Evolutionary conservation across 2,113 vertebrate species (phyloP), one percentile per base, ranked within the genome.

Genomic region (Heteronetta atricapilla): DNA sequence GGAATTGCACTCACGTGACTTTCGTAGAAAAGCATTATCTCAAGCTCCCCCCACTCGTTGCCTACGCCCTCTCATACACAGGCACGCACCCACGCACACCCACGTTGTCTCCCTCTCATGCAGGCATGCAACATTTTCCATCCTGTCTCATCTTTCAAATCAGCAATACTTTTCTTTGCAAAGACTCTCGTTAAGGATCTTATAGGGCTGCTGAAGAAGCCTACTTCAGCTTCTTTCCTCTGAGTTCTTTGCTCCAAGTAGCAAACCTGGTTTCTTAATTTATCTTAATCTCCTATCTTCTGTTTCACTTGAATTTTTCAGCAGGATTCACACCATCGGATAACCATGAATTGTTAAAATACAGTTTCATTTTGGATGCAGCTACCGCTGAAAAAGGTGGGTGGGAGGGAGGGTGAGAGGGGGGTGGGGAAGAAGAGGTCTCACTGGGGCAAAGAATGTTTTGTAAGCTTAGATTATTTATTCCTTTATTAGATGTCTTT

Each of bases 201-300:
- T 67, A 66, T 79, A 89, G 90, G 89, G 96, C 91, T 96, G 93
- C 90, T 53, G 70, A 80, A 97, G 95, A 97, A 97, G 93, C 94
- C 93, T 82, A 87, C 82, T 90, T 93, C 96, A 78, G 92, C 83
- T 85, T 76, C 82, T 93, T 67, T 89, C 82, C 73, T 91, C 77
- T 5, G 17, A 92, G 87, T 60, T 83, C 46, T 48, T 48, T 48
- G 46, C 46, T 48, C 46, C 46, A 75, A 94, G 90, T 83, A 88
- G 90, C 55, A 79, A 89, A 73, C 66, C 33, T 80, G 77, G 68
- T 83, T 82, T 88, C 79, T 72, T 73, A 70, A 40, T 72, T 34
- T 67, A 74, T 86, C 77, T 78, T 25, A 50, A 50, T 42, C 68
- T 64, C 42, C 72, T 63, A 40, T 85, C 83, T 70, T 56, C 73